Evolutionary conservation across 2,888 invertebrate genomes (phyloP).

Genomic region (Acanthosepion lycidas): DNA sequence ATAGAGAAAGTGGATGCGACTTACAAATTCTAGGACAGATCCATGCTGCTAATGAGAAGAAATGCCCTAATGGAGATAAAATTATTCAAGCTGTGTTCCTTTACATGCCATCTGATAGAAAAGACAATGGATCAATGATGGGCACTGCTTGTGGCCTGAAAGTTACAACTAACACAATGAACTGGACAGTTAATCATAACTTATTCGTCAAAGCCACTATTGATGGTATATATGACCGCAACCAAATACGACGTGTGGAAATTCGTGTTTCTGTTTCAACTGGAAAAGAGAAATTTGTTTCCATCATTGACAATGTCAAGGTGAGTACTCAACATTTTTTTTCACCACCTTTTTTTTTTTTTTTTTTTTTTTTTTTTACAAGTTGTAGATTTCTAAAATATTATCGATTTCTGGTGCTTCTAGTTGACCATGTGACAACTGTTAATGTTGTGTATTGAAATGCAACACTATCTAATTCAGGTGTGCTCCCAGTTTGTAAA

Average conservation of each 20-base stretch:
- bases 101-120: background rate
- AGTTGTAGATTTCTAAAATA: background rate
- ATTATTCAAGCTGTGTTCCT: constrained; percentile 38
- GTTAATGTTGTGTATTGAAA: too few species aligned
- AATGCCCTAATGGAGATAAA: constrained; percentile 52
- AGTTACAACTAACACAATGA: background rate
- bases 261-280: constrained; percentile 47
- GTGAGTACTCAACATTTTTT: background rate
- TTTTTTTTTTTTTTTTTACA: background rate
- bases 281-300: background rate
- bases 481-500: too few species aligned
- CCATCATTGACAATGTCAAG: background rate
- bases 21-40: constrained; percentile 50
- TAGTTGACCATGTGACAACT: too few species aligned
- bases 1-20: constrained; percentile 52
- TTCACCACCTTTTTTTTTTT: background rate
- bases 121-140: background rate
- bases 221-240: constrained; percentile 57
- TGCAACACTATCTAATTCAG: too few species aligned
- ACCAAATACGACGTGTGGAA: constrained; percentile 54
- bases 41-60: constrained; percentile 52
- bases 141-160: background rate
- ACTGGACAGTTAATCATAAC: background rate
- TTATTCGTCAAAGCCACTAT: constrained; percentile 56
- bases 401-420: too few species aligned